Evolutionary conservation across 2,797 vertebrate genomes (phyloP).

Genomic region (Enteromius afrohamiltoni): DNA sequence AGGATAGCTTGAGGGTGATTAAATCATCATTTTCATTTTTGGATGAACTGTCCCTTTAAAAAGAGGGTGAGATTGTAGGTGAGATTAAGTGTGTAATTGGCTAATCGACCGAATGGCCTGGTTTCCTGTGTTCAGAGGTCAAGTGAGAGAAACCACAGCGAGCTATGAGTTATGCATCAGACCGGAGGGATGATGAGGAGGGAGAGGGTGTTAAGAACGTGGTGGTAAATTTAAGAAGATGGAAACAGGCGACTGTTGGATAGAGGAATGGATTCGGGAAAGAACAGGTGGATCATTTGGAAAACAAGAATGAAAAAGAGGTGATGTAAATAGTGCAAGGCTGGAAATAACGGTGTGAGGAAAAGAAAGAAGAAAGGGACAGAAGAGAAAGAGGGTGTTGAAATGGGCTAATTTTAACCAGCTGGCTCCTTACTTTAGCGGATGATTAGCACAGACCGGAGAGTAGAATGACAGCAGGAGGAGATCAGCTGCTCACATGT

Average conservation of each 20-base stretch:
- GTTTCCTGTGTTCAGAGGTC: conserved; percentile 1
- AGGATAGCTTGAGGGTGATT: neutral
- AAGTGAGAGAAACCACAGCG: neutral
- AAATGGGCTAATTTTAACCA: conserved; percentile 42
- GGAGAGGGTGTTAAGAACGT: neutral
- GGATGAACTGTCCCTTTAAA: neutral
- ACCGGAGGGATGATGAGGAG: neutral
- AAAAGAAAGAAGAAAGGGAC: neutral
- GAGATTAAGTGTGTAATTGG: neutral
- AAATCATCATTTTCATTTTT: neutral
- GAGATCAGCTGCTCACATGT: neutral
- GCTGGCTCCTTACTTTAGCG: conserved; percentile 30
- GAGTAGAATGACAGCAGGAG: neutral
- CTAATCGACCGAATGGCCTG: neutral
- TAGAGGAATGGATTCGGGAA: neutral
- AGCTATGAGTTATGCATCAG: neutral
- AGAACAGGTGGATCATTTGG: conserved; percentile 8
- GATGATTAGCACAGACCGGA: conserved; percentile 17
- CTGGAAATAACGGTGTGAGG: neutral
- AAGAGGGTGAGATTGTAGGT: neutral
- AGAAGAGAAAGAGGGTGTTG: conserved; percentile 1
- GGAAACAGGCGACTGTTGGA: neutral
- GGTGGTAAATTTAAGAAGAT: neutral
- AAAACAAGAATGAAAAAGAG: neutral
- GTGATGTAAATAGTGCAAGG: conserved; percentile 1